Evolutionary conservation across 2,888 invertebrate species (phyloP), one percentile per base, ranked within the genome.

Genomic region (Nowickia ferox): DNA sequence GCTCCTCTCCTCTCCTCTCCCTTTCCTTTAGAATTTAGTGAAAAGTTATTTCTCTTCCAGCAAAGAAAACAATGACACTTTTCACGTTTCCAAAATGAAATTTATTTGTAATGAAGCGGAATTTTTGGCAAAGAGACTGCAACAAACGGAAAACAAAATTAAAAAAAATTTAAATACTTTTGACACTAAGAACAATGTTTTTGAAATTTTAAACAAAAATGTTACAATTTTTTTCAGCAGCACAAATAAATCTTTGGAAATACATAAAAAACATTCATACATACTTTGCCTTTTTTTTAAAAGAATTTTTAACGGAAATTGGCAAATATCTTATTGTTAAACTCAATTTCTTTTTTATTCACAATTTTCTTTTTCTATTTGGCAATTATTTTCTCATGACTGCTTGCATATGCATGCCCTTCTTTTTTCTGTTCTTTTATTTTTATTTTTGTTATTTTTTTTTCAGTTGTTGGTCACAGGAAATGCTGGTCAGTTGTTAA

Each of bases 151-250:
- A 66, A n/a, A 44, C 79, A 57, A 22, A 51, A 75, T 22, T 51
- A 17, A 59, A 10, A 42, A 55, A 53, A 74, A 91, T 91, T 90
- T 91, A 89, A 85, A 85, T 79, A 81, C 71, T 81, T 74, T 88
- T 90, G 91, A 91, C 91, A 91, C 90, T 89, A 90, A 90, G 90
- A 90, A 90, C 90, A 90, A 91, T 91, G 91, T 90, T 90, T 90
- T 89, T 90, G 89, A 91, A 90, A 91, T 91, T 89, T 90, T 88
- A 19, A 42, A 53, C 8, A 51, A 88, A 90, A 85, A 89, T 89
- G 88, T 89, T 90, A 89, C 88, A 89, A 88, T 83, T 68, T 80
- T 71, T 71, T 59, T 30, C 51, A 65, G 38, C 22, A 53, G 68
- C 30, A 68, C 55, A 84, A 75, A 69, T 76, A 69, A 85, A 74